Conservation (phyloP, 2,888 invertebrate genomes). For the Drosophila melanosoma region DNA sequence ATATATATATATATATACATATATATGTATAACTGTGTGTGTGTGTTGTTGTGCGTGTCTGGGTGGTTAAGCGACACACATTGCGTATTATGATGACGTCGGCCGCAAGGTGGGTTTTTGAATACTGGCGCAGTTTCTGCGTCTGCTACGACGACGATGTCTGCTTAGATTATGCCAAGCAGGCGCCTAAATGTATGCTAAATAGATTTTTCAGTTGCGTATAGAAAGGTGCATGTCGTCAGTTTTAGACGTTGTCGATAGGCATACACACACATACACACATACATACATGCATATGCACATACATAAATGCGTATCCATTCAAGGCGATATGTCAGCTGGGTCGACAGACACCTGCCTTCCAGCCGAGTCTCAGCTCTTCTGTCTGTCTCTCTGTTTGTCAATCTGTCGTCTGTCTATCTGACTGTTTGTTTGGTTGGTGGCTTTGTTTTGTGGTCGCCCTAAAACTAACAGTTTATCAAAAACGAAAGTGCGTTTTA, state of each 20-base stretch:
- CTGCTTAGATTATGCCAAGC: conserved; percentile 67
- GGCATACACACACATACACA: conserved; percentile 14
- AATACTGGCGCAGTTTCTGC: conserved; percentile 24
- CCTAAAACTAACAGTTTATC: conserved; percentile 69
- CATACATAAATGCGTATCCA: conserved; percentile 20
- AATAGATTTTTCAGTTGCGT: conserved; percentile 63
- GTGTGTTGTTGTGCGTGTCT: conserved; percentile 28
- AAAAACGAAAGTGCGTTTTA: conserved; percentile 78
- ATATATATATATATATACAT: conserved; percentile 12
- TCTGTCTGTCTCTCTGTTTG: conserved; percentile 29
- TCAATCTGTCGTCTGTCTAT: conserved; percentile 40
- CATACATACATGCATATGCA: not conserved
- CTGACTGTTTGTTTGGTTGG: conserved; percentile 42
- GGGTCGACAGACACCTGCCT: conserved; percentile 22
- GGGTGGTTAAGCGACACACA: conserved; percentile 75
- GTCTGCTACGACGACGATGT: conserved; percentile 21
- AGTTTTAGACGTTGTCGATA: conserved; percentile 60
- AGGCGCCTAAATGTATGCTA: conserved; percentile 79
- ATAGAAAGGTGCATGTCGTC: conserved; percentile 42
- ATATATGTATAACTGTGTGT: conserved; percentile 13
- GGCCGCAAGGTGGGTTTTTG: conserved; percentile 67
- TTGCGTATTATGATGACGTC: conserved; percentile 69
- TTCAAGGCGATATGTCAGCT: conserved; percentile 78
- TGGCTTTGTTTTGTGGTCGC: conserved; percentile 59
- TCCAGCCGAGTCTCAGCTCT: conserved; percentile 16